Percentiles rank a stretch among this genome's conserved stretches.
phyloP scores from a whole-genome alignment of 2,113 vertebrate genomes.

The Thamnaconus septentrionalis region DNA sequence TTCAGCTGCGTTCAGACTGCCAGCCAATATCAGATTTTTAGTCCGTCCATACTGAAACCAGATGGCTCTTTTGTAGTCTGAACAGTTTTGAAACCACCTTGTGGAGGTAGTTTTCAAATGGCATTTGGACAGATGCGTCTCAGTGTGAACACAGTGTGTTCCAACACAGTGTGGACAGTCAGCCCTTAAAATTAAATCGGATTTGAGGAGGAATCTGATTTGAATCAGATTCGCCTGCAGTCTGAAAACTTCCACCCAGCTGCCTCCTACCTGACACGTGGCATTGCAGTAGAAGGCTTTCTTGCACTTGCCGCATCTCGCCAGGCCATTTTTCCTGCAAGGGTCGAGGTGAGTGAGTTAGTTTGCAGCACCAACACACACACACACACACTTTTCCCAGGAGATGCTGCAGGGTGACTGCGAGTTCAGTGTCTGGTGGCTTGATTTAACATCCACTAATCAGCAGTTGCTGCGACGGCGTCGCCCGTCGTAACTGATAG shows the following conservation, averaged over 20 bases:
- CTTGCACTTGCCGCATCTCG: constrained; percentile 95
- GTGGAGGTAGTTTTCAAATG: too few species aligned
- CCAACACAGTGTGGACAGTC: too few species aligned
- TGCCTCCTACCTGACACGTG: constrained; percentile 89
- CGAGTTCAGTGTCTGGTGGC: neutral
- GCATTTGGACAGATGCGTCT: too few species aligned
- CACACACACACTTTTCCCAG: neutral
- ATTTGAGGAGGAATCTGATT: neutral
- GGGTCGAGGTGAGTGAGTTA: constrained; percentile 5
- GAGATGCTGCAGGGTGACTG: neutral
- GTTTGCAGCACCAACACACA: neutral
- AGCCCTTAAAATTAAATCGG: too few species aligned
- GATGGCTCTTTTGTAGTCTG: too few species aligned
- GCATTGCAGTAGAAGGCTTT: constrained; percentile 94
- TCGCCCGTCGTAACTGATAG: constrained; percentile 44
- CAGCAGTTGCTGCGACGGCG: constrained; percentile 36
- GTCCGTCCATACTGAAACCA: too few species aligned
- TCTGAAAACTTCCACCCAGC: neutral
- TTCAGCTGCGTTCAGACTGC: too few species aligned
- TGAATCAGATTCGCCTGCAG: neutral
- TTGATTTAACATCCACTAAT: constrained; percentile 13
- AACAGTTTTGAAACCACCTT: too few species aligned
- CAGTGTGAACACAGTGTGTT: too few species aligned
- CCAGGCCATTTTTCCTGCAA: constrained; percentile 89
- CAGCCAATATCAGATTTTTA: too few species aligned